A percentile compares a stretch with the other conserved stretches of the same genome.
Conservation (phyloP, 2,797 vertebrate species). For the Ctenochaetus hawaiiensis region DNA sequence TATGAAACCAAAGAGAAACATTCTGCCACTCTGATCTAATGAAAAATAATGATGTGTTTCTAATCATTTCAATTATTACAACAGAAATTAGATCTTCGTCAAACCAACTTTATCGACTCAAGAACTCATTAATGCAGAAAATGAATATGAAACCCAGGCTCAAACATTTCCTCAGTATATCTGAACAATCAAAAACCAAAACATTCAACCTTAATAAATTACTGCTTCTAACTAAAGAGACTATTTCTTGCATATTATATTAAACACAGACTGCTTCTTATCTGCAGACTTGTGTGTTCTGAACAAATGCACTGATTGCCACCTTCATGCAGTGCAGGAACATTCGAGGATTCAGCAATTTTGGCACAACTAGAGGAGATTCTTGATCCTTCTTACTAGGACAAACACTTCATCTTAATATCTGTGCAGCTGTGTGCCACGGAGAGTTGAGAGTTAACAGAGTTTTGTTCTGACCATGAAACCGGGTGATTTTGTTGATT, state of each 20-base stretch:
- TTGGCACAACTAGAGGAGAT: constrained; percentile 2
- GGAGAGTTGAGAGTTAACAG: neutral
- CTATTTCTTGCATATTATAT: neutral
- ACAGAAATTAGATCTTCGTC: neutral
- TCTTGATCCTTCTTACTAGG: neutral
- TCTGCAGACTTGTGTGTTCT: constrained; percentile 1
- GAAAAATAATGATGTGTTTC: constrained; percentile 10
- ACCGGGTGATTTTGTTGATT: constrained; percentile 20
- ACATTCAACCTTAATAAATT: constrained; percentile 5
- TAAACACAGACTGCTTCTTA: constrained; percentile 2
- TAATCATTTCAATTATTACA: constrained; percentile 24
- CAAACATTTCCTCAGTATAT: neutral
- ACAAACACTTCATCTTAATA: neutral
- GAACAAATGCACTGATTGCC: neutral
- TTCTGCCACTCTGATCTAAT: neutral
- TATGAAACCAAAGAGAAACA: neutral
- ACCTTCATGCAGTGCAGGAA: no score
- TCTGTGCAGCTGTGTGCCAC: neutral
- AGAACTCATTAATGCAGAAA: constrained; percentile 12
- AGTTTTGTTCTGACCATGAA: neutral
- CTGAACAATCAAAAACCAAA: constrained; percentile 9
- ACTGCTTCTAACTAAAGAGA: constrained; percentile 1
- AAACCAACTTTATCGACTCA: constrained; percentile 6
- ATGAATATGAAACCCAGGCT: constrained; percentile 4
- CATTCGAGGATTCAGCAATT: neutral